Evolutionary conservation across 2,888 invertebrate species (phyloP).

Genomic region (Diploptera punctata): DNA sequence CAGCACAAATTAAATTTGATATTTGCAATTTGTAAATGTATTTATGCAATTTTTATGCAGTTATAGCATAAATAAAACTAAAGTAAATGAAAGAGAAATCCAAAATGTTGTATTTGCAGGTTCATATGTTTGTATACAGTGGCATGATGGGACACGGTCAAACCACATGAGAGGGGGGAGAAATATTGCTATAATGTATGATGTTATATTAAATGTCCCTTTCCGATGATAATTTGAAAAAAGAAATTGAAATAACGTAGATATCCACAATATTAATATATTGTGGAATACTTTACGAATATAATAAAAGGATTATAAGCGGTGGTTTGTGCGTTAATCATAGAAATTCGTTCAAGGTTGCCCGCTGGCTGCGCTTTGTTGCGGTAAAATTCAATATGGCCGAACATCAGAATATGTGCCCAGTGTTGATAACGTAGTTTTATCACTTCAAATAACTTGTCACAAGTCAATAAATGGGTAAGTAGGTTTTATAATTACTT

Average conservation of each 20-base stretch:
- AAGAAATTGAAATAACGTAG: not conserved
- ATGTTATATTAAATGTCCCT: not conserved
- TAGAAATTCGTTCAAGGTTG: not conserved
- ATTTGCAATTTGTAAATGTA: no score
- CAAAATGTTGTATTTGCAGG: no score
- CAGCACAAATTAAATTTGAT: no score
- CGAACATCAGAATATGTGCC: constrained; percentile 12
- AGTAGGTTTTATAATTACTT: not conserved
- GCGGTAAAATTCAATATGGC: constrained; percentile 34
- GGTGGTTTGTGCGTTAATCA: not conserved
- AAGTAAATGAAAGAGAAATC: no score
- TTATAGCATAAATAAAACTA: no score
- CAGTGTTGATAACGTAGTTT: not conserved
- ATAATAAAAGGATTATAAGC: not conserved
- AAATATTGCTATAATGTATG: not conserved
- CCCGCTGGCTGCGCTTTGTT: constrained; percentile 30
- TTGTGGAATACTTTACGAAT: not conserved
- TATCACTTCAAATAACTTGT: not conserved
- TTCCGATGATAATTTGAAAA: not conserved
- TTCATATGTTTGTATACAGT: not conserved
- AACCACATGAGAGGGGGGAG: constrained; percentile 27
- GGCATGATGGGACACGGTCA: constrained; percentile 12
- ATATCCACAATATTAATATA: not conserved
- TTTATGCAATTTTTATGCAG: no score
- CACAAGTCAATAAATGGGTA: not conserved